These are phyloP conservation scores for Anhinga anhinga DNA, from an alignment of 2,113 vertebrate species.

Conservation along the genomic window DNA sequence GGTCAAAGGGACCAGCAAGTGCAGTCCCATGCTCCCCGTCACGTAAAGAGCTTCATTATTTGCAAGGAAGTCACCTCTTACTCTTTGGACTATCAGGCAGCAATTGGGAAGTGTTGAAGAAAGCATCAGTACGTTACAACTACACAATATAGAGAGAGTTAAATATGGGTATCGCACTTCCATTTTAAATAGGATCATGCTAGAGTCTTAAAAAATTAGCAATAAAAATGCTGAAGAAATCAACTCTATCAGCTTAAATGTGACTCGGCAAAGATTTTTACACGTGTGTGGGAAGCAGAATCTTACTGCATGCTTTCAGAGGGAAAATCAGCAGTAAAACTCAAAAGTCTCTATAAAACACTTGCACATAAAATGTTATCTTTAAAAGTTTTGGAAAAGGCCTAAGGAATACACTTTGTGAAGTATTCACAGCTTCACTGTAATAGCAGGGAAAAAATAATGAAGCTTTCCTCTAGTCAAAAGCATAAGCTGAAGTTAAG, in stretches of 20 bases:
- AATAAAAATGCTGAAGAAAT: background rate
- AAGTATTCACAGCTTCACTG: background rate
- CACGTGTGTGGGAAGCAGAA: background rate
- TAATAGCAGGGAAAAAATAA: background rate
- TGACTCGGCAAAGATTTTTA: background rate
- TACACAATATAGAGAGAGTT: background rate
- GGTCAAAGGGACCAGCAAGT: background rate
- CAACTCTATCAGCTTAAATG: background rate
- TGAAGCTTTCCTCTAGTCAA: background rate
- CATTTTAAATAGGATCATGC: background rate
- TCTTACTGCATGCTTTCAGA: background rate
- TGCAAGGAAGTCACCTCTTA: background rate
- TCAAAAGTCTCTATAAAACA: background rate
- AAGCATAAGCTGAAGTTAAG: background rate
- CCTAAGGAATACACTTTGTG: background rate
- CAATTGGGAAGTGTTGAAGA: background rate
- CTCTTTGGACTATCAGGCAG: background rate
- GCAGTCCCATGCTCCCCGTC: background rate
- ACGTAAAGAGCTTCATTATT: background rate
- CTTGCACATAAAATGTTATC: background rate
- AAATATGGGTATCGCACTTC: background rate
- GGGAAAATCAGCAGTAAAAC: background rate
- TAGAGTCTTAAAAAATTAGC: background rate
- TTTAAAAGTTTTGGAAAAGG: background rate
- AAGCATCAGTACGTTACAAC: background rate